Percentiles rank a stretch among this genome's conserved stretches.
These are phyloP conservation scores for Liopterus haemorrhoidalis DNA, from an alignment of 2,888 invertebrate genomes.

Conservation along the genomic window DNA sequence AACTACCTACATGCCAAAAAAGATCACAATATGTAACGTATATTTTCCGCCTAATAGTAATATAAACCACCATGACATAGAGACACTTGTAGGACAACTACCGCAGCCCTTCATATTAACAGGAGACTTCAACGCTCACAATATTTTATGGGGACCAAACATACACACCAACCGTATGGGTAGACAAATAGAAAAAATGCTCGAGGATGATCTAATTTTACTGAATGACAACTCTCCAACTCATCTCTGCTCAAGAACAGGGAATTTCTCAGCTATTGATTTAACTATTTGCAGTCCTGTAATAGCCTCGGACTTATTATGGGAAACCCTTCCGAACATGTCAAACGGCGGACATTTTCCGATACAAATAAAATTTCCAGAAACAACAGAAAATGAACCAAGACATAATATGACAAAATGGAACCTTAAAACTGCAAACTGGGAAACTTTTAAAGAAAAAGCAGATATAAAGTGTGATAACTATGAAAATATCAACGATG, in stretches of 20 bases:
- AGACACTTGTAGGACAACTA: not conserved
- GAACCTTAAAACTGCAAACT: too few species aligned
- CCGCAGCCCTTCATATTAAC: not conserved
- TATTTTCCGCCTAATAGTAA: slow-evolving; percentile 3
- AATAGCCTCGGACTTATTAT: slow-evolving; percentile 2
- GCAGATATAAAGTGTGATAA: too few species aligned
- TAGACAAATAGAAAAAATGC: slow-evolving; percentile 7
- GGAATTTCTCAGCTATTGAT: slow-evolving; percentile 9
- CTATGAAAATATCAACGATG: too few species aligned
- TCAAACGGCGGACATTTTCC: slow-evolving; percentile 8
- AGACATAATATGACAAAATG: too few species aligned
- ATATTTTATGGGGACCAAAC: slow-evolving; percentile 2
- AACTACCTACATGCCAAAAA: not conserved
- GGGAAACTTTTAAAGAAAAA: too few species aligned
- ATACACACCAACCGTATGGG: not conserved
- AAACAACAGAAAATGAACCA: too few species aligned
- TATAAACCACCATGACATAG: too few species aligned
- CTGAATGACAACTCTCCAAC: not conserved
- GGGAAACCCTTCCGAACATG: slow-evolving; percentile 1
- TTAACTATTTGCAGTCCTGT: not conserved
- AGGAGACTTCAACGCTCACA: not conserved
- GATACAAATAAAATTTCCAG: slow-evolving; percentile 1
- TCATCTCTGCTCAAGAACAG: slow-evolving; percentile 6
- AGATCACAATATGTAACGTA: slow-evolving; percentile 1
- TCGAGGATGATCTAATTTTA: slow-evolving; percentile 1